Evolutionary conservation across 2,113 vertebrate genomes (phyloP).

Genomic region (Rhipidura dahli): DNA sequence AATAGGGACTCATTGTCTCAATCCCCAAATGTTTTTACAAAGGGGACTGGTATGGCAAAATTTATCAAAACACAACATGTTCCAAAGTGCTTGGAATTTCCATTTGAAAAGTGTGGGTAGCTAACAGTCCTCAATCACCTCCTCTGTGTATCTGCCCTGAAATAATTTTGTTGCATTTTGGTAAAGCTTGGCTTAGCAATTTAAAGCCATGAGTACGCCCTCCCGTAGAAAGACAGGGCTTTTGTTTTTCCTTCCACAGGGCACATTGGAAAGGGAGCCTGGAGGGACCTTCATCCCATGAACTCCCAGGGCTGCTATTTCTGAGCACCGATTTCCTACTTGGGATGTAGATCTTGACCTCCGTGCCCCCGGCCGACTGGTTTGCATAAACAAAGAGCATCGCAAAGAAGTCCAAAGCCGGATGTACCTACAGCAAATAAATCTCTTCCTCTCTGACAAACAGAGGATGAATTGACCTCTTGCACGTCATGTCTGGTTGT

Average conservation of each 20-base stretch:
- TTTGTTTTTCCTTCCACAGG: background rate
- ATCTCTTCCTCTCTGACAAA: conserved; percentile 69
- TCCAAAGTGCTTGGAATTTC: conserved; percentile 23
- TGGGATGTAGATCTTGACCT: conserved; percentile 68
- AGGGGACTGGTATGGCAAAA: background rate
- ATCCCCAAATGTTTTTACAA: background rate
- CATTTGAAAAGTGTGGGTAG: background rate
- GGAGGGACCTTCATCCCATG: conserved; percentile 30
- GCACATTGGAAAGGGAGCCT: background rate
- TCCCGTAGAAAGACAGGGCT: background rate
- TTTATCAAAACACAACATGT: background rate
- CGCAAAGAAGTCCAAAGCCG: conserved; percentile 50
- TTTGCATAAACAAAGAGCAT: conserved; percentile 71
- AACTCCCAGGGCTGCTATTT: conserved; percentile 62
- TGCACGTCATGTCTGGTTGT: conserved; percentile 55
- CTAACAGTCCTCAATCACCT: background rate
- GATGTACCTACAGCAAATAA: conserved; percentile 72
- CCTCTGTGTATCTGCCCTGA: background rate
- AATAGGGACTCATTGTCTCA: background rate
- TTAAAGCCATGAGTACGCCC: background rate
- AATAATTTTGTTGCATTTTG: background rate
- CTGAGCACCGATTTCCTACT: conserved; percentile 60
- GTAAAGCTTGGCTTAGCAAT: background rate
- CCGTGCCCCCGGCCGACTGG: background rate
- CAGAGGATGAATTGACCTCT: conserved; percentile 60